Conservation (phyloP, 2,113 vertebrate genomes). For the Synodontis membranacea region DNA sequence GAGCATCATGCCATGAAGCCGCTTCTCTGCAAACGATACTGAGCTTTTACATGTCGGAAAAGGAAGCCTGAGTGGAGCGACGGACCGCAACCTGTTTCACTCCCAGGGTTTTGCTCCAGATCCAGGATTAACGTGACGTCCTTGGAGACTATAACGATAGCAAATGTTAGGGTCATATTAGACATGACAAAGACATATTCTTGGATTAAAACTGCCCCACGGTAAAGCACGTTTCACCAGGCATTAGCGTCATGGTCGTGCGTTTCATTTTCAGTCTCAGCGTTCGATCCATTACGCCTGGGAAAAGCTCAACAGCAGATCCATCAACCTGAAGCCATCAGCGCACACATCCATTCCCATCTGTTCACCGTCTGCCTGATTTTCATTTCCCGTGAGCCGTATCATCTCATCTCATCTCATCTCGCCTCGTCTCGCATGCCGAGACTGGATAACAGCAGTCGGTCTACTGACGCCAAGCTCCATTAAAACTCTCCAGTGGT, state of each 20-base stretch:
- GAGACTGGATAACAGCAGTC: background rate
- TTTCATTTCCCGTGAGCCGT: conserved; percentile 5
- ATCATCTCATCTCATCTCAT: background rate
- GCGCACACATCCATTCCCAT: background rate
- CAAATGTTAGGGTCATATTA: too few species aligned
- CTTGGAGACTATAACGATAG: background rate
- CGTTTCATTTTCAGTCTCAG: background rate
- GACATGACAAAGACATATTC: background rate
- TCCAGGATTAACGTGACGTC: background rate
- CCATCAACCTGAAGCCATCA: background rate
- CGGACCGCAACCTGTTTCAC: background rate
- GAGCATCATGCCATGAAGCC: background rate
- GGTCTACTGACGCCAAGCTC: background rate
- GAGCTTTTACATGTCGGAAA: background rate
- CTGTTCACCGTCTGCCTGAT: background rate
- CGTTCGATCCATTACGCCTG: background rate
- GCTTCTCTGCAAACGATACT: background rate
- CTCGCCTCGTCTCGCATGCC: background rate
- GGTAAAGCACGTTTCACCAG: background rate
- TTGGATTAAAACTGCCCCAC: background rate
- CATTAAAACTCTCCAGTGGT: background rate
- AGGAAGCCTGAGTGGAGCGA: background rate
- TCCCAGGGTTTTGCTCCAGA: background rate
- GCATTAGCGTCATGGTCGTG: too few species aligned
- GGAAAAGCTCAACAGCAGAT: background rate